Evolutionary conservation across 2,888 invertebrate species (phyloP), one percentile per base, ranked within the genome.

Genomic region (Galerucella nymphaeae): DNA sequence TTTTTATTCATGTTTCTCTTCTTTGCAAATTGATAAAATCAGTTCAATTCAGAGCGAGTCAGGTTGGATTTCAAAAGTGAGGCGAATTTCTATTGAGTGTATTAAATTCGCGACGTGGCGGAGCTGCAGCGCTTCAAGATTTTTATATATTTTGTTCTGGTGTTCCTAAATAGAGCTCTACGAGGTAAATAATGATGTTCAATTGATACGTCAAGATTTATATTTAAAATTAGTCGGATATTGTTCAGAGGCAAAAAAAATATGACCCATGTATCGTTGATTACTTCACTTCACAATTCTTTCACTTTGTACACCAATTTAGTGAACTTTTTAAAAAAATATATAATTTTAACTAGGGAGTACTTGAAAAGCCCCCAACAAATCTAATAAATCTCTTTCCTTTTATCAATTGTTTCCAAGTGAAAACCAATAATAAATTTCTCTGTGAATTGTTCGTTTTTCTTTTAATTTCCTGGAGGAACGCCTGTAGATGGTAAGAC

Each of bases 381-480:
- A 42, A 42, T 11, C 3, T 53, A 53, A 53, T 53, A 53, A 16
- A 18, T 53, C 9, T 53, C 16, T 10, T 18, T 2, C 16, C 53
- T 53, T 16, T 53, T 53, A n/a, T 50, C 16, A 50, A 50, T 57
- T 57, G 58, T 23, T 58, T 30, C 58, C 6, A 30, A 58, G 58
- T 58, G 58, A 8, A 64, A 48, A 64, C 64, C n/a, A 0, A n/a
- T 23, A 50, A 64, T 64, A 64, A 64, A 50, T 64, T 64, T 48
- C 20, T 20, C 30, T 30, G 30, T 50, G 30, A 5, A 48, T 64
- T 64, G 30, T 65, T 41, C 18, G 16, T 45, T 67, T 45, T 67
- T 41, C 48, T 67, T 11, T 67, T 59, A 59, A 67, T 67, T 67
- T 67, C 59, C 59, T 50, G 59, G 38, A 67, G 14, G 50, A 61